phyloP scores from a whole-genome alignment of 2,797 vertebrate genomes.

The Acanthurus tractus region DNA sequence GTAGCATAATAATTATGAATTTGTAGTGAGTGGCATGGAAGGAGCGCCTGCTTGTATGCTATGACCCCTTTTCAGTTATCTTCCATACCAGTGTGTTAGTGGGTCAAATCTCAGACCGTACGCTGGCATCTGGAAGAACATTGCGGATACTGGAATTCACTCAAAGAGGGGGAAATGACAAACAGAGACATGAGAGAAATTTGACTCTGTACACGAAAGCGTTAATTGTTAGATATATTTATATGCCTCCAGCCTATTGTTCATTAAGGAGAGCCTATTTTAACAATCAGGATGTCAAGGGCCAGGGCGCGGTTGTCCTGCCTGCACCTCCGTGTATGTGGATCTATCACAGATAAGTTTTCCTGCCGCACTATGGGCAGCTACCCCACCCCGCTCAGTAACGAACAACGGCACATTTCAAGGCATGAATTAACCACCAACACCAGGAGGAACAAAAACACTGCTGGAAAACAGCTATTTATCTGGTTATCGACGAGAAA shows the following conservation, averaged over 20 bases:
- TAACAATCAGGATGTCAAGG: slow-evolving; percentile 44
- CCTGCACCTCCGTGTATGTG: slow-evolving; percentile 65
- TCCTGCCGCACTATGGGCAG: slow-evolving; percentile 72
- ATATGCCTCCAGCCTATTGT: slow-evolving; percentile 8
- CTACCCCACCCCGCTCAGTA: slow-evolving; percentile 72
- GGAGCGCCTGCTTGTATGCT: slow-evolving; percentile 10
- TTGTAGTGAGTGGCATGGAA: slow-evolving; percentile 3
- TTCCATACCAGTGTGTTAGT: slow-evolving; percentile 42
- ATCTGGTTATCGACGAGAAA: background rate
- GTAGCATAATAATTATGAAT: slow-evolving; percentile 12
- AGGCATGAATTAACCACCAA: background rate
- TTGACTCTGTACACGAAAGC: background rate
- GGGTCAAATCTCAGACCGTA: slow-evolving; percentile 47
- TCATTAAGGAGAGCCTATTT: slow-evolving; percentile 1
- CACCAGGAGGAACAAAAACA: background rate
- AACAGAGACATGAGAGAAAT: background rate
- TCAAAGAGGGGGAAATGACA: background rate
- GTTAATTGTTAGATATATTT: background rate
- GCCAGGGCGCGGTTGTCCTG: slow-evolving; percentile 78
- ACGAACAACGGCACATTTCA: slow-evolving; percentile 48
- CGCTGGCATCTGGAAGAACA: slow-evolving; percentile 29
- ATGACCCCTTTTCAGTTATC: slow-evolving; percentile 11
- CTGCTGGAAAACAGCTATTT: background rate
- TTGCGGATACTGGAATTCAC: background rate
- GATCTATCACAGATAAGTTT: slow-evolving; percentile 74